Base-by-base conservation (phyloP, 2,113 vertebrate genomes). In the Polypterus senegalus region DNA sequence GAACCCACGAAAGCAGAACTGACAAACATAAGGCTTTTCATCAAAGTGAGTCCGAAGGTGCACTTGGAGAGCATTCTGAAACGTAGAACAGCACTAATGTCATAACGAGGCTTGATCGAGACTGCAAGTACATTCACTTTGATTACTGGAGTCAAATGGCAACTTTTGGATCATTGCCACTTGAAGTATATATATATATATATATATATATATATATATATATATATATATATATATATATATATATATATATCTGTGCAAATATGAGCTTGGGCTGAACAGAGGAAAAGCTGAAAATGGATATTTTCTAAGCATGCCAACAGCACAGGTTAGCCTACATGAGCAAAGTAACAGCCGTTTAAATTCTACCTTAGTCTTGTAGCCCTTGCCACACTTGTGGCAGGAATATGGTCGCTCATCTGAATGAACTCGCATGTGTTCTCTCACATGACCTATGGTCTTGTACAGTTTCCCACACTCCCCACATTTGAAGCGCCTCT, bases 391-490 rank as follows among this genome's bases (percentile, higher is more conserved):
- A 5, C 96, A 99, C 65, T 89, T 83, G 1, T 78, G 68, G 62
- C 96, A 99, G 67, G 85, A 79, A 61, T 93, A 96, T 0, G 96
- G 95, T 66, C 96, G 79, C 61, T 94, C 92, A 0, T 97, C 92
- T 0, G 96, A 99, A 69, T 99, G 96, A 3, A 94, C 92, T 0
- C 93, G 77, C 65, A 94, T 91, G 77, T 99, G 96, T 54, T 97
- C 96, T 0, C 93, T 92, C 44, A 98, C 93, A 0, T 99, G 95
- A 0, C 93, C 94, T 0, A 98, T 90, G 52, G 93, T 97, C 83
- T 97, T 97, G 75, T 97, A 99, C 48, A 97, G 85, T 65, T 99
- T 99, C 55, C 96, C 95, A 0, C 96, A 99, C 73, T 99, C 95
- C 1, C 93, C 95, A 0, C 96, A 99, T 72, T 95, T 93, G 77